A percentile compares a stretch with the other conserved stretches of the same genome.
phyloP scores from a whole-genome alignment of 2,888 invertebrate species.

The Unio pictorum region DNA sequence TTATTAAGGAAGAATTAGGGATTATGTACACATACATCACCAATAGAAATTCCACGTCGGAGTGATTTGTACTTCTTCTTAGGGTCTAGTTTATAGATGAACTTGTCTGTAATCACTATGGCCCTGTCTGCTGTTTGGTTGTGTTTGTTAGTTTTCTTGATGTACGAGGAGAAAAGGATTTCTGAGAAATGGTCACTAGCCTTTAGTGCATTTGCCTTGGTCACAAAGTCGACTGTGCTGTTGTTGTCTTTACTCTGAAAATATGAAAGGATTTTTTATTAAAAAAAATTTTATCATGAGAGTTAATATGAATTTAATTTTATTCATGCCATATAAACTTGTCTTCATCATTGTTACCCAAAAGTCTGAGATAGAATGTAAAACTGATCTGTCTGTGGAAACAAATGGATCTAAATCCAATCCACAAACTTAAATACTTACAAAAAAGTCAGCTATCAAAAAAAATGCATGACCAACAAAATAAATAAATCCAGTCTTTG shows the following conservation, averaged over 20 bases:
- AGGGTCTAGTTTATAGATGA: constrained; percentile 89
- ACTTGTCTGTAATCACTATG: constrained; percentile 87
- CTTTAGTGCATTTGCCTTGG: constrained; percentile 80
- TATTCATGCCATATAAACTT: too few species aligned
- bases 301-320: background rate
- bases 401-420: too few species aligned
- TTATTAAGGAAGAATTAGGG: too few species aligned
- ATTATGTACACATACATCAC: too few species aligned
- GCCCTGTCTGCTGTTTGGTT: constrained; percentile 90
- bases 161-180: constrained; percentile 64
- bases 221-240: constrained; percentile 78
- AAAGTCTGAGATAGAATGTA: too few species aligned
- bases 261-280: constrained; percentile 4
- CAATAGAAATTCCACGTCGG: constrained; percentile 72
- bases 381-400: too few species aligned
- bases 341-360: too few species aligned
- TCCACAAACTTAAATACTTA: too few species aligned
- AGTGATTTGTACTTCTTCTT: constrained; percentile 86
- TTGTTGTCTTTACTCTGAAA: constrained; percentile 79
- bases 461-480: too few species aligned
- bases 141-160: constrained; percentile 77
- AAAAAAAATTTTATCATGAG: background rate
- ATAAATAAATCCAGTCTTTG: too few species aligned
- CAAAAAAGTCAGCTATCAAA: too few species aligned
- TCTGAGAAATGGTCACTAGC: constrained; percentile 78